These are phyloP conservation scores for Temnothorax unifasciatus DNA, from an alignment of 2,888 invertebrate genomes.

Conservation along the genomic window DNA sequence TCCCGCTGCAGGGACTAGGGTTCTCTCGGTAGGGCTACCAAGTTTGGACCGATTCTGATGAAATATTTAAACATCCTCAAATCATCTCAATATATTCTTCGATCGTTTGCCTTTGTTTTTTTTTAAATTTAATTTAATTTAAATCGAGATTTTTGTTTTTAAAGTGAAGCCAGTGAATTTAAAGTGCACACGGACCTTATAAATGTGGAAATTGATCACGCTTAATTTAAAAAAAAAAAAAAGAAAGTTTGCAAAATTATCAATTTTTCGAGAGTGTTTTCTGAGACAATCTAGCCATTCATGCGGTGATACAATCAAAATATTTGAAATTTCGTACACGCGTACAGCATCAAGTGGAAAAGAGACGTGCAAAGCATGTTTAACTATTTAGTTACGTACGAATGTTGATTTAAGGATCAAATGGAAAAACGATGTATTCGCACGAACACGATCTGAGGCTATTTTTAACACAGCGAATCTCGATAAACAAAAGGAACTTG, in stretches of 20 bases:
- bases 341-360: constrained; percentile 1
- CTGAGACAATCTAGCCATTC: not conserved
- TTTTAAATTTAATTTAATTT: not conserved
- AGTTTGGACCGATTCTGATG: constrained; percentile 1
- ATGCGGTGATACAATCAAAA: not conserved
- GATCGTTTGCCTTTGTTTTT: not conserved
- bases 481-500: not conserved
- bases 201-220: not conserved
- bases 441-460: not conserved
- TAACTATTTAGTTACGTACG: not conserved
- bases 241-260: constrained; percentile 13
- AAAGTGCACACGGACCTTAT: not conserved
- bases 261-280: not conserved
- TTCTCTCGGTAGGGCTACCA: constrained; percentile 23
- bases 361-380: not conserved
- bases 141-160: not conserved
- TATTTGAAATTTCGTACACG: constrained; percentile 27
- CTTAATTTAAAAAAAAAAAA: not conserved
- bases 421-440: not conserved
- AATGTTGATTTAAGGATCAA: not conserved
- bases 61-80: not conserved
- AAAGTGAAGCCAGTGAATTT: not conserved
- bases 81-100: not conserved
- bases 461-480: not conserved
- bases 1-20: not conserved